Conservation (phyloP, 2,113 vertebrate genomes). For the Tragelaphus strepsiceros region DNA sequence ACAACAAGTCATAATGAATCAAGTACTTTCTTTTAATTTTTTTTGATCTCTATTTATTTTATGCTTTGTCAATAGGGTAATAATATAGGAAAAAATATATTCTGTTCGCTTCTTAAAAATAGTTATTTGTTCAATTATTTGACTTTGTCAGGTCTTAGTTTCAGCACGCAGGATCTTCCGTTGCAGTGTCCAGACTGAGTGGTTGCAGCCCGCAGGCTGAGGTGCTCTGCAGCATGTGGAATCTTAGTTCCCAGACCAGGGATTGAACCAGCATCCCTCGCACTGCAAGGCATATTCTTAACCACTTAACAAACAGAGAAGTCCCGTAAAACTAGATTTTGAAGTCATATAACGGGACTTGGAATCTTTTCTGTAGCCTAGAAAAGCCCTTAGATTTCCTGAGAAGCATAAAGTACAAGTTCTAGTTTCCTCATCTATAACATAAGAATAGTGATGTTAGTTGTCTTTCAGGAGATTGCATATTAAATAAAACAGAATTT, state of each 20-base stretch:
- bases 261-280: rapidly evolving
- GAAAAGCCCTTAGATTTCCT: background rate
- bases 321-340: background rate
- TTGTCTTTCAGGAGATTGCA: background rate
- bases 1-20: background rate
- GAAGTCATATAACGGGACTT: background rate
- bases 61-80: background rate
- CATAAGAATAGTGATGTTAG: background rate
- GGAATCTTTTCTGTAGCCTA: background rate
- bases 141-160: background rate
- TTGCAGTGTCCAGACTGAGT: background rate
- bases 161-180: rapidly evolving
- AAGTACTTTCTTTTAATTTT: background rate
- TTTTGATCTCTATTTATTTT: background rate
- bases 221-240: background rate
- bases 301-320: background rate
- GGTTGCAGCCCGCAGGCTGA: rapidly evolving
- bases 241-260: background rate
- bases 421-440: background rate
- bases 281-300: background rate
- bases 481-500: background rate
- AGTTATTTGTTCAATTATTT: background rate
- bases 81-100: background rate
- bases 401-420: background rate
- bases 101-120: background rate